Conservation (phyloP, 2,797 vertebrate species). For the Aeoliscus strigatus region DNA sequence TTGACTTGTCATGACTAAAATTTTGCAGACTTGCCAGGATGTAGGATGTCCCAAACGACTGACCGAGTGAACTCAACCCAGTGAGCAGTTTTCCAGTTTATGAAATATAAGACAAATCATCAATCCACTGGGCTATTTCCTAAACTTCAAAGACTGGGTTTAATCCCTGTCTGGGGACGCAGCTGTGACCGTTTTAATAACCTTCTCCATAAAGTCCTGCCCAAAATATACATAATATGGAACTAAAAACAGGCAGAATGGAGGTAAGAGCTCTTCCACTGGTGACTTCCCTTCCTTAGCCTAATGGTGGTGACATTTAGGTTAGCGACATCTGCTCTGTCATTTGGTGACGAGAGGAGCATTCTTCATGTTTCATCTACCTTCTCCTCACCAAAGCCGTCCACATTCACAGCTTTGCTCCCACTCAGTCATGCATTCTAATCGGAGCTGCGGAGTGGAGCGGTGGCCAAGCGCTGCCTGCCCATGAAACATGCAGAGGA, state of each 20-base stretch:
- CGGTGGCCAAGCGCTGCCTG: conserved; percentile 50
- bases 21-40: too few relatives aligned
- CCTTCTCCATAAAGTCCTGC: conserved; percentile 10
- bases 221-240: conserved; percentile 25
- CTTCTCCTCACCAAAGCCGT: conserved; percentile 6
- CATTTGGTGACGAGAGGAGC: too few relatives aligned
- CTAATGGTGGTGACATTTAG: too few relatives aligned
- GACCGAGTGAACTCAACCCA: conserved; percentile 1
- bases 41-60: background rate
- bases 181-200: conserved; percentile 14
- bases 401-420: conserved; percentile 17
- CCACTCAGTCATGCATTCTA: conserved; percentile 42
- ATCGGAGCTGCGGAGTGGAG: conserved; percentile 36
- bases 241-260: conserved; percentile 18
- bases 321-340: too few relatives aligned
- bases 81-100: background rate
- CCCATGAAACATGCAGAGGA: conserved; percentile 67
- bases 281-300: background rate
- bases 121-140: conserved; percentile 1
- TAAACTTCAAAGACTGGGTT: conserved; percentile 13
- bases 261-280: conserved; percentile 16
- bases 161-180: conserved; percentile 29
- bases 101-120: conserved; percentile 4
- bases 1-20: too few relatives aligned
- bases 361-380: conserved; percentile 3